These are phyloP conservation scores for Oostethus manadensis DNA, from an alignment of 2,113 vertebrate genomes.

Conservation along the genomic window DNA sequence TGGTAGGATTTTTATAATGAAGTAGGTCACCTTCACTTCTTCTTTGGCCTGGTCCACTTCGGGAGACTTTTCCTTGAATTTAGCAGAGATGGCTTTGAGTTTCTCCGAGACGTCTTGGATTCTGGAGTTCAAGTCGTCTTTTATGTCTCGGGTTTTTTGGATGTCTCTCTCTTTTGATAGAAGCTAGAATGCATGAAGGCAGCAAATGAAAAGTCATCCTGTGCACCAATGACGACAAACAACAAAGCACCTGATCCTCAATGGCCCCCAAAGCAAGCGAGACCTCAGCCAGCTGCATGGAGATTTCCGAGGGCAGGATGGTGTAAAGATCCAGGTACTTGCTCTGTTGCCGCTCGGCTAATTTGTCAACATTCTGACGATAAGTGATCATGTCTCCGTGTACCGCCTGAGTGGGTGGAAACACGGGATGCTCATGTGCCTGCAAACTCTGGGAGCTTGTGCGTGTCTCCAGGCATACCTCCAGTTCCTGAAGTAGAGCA, in stretches of 20 bases:
- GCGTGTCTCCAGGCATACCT: slow-evolving; percentile 69
- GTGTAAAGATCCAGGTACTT: slow-evolving; percentile 88
- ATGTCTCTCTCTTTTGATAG: slow-evolving; percentile 84
- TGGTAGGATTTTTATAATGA: background rate
- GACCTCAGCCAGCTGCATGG: slow-evolving; percentile 85
- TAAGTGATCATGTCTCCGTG: slow-evolving; percentile 78
- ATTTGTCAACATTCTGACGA: slow-evolving; percentile 82
- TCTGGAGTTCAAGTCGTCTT: slow-evolving; percentile 79
- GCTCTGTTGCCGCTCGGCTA: slow-evolving; percentile 87
- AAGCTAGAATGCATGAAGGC: slow-evolving; percentile 65
- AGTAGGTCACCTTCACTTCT: slow-evolving; percentile 79
- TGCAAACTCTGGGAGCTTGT: background rate
- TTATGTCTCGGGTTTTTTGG: slow-evolving; percentile 77
- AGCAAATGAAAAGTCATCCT: background rate
- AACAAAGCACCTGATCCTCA: slow-evolving; percentile 81
- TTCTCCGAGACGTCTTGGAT: slow-evolving; percentile 80
- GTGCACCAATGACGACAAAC: background rate
- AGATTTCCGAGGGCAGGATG: slow-evolving; percentile 85
- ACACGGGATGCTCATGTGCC: no score
- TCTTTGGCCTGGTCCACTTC: slow-evolving; percentile 80
- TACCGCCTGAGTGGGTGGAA: slow-evolving; percentile 67
- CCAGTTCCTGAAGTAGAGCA: slow-evolving; percentile 80
- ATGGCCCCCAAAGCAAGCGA: slow-evolving; percentile 79
- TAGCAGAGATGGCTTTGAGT: slow-evolving; percentile 76
- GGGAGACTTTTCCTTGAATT: slow-evolving; percentile 81